These are phyloP conservation scores for Diuraphis noxia DNA, from an alignment of 1,140 invertebrate species.

Conservation along the genomic window DNA sequence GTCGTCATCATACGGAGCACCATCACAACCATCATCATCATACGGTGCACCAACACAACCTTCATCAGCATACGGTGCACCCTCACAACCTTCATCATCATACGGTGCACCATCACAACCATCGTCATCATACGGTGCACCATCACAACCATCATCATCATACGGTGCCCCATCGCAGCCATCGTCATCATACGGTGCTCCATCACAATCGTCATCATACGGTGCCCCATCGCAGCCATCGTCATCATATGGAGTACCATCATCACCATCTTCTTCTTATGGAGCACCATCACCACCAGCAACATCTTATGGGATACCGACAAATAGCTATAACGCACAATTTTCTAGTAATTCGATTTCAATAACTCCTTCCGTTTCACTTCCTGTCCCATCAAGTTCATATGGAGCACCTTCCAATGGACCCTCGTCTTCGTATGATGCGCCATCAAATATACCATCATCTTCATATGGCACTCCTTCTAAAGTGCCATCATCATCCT, in stretches of 20 bases:
- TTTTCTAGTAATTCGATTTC: conserved; percentile 48
- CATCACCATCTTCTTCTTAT: conserved; percentile 55
- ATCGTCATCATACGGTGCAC: conserved; percentile 53
- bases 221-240: conserved; percentile 55
- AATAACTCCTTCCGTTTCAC: conserved; percentile 37
- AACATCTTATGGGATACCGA: conserved; percentile 55
- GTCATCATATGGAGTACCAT: conserved; percentile 56
- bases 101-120: conserved; percentile 9
- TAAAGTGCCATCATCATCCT: conserved; percentile 59
- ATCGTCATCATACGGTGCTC: conserved; percentile 47
- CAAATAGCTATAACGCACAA: conserved; percentile 35
- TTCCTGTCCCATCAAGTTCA: conserved; percentile 49
- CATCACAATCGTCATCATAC: conserved; percentile 58
- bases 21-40: conserved; percentile 54
- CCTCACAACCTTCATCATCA: conserved; percentile 13
- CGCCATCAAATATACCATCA: conserved; percentile 58
- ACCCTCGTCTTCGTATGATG: conserved; percentile 25
- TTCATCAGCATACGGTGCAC: conserved; percentile 54
- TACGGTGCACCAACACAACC: conserved; percentile 59
- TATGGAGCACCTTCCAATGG: conserved; percentile 55
- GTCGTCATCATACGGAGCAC: conserved; percentile 56
- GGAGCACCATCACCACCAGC: conserved; percentile 55
- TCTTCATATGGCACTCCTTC: conserved; percentile 60
- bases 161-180: conserved; percentile 56
- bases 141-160: conserved; percentile 55